Percentiles rank a stretch among this genome's conserved stretches.
Evolutionary conservation across 2,888 invertebrate genomes (phyloP).

Genomic region (Diplazon laetatorius): DNA sequence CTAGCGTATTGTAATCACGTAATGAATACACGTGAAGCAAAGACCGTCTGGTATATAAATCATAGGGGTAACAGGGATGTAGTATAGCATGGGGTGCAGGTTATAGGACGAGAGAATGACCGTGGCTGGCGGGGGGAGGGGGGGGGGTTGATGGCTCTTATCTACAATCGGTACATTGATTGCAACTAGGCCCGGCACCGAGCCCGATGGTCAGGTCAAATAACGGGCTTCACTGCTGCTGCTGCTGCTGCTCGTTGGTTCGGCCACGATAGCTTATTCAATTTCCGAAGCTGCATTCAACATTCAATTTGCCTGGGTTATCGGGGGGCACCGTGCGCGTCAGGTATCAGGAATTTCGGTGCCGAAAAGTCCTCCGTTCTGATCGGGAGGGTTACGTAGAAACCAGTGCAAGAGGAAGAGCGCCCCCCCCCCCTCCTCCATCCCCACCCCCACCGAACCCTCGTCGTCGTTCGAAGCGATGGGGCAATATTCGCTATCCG

Average conservation of each 20-base stretch:
- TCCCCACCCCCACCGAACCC: too few relatives aligned
- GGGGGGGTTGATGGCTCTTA: slow-evolving; percentile 76
- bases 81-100: too few relatives aligned
- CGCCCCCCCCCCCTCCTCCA: too few relatives aligned
- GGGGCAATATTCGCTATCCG: slow-evolving; percentile 29
- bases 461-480: slow-evolving; percentile 30
- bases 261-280: slow-evolving; percentile 79
- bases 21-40: slow-evolving; percentile 78
- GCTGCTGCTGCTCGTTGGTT: slow-evolving; percentile 65
- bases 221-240: slow-evolving; percentile 72
- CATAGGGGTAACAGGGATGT: slow-evolving; percentile 66
- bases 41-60: slow-evolving; percentile 78
- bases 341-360: slow-evolving; percentile 74
- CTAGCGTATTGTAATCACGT: slow-evolving; percentile 74
- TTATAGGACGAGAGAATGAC: slow-evolving; percentile 72
- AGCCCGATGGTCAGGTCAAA: slow-evolving; percentile 75
- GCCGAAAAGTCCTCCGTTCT: slow-evolving; percentile 49
- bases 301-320: slow-evolving; percentile 79
- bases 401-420: slow-evolving; percentile 6
- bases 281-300: slow-evolving; percentile 81
- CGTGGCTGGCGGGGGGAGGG: slow-evolving; percentile 72
- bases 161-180: slow-evolving; percentile 81
- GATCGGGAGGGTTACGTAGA: background rate
- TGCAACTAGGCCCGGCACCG: slow-evolving; percentile 69
- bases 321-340: slow-evolving; percentile 75